phyloP scores from a whole-genome alignment of 2,113 vertebrate genomes.

The Rhizomys pruinosus region DNA sequence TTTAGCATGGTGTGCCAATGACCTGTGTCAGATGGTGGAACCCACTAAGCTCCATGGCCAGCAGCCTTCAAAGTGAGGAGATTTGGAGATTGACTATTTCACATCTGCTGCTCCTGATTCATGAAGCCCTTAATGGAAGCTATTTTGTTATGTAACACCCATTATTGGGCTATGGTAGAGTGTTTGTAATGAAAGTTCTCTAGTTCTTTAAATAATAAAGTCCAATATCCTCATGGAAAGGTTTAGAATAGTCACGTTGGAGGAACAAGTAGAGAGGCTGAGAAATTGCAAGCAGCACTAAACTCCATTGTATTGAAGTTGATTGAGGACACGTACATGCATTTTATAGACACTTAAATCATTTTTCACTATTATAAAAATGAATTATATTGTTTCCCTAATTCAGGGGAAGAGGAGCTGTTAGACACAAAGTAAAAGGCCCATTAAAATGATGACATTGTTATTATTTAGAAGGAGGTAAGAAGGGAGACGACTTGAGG shows the following conservation, averaged over 20 bases:
- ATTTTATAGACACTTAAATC: constrained; percentile 51
- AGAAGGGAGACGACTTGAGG: neutral
- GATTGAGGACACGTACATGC: neutral
- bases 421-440: constrained; percentile 63
- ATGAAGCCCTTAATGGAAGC: neutral
- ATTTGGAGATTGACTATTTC: neutral
- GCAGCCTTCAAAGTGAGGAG: neutral
- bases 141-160: constrained; percentile 38
- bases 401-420: constrained; percentile 59
- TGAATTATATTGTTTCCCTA: constrained; percentile 66
- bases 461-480: constrained; percentile 63
- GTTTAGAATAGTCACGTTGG: neutral
- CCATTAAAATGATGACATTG: constrained; percentile 63
- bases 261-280: neutral
- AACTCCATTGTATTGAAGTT: neutral
- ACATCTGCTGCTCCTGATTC: neutral
- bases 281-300: neutral
- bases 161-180: neutral
- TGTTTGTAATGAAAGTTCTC: neutral
- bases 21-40: neutral
- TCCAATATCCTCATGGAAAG: neutral
- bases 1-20: neutral
- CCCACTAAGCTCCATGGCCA: neutral
- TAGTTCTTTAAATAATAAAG: constrained; percentile 27
- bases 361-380: constrained; percentile 66